Conservation (phyloP, 2,113 vertebrate species). For the Prunella fulvescens region DNA sequence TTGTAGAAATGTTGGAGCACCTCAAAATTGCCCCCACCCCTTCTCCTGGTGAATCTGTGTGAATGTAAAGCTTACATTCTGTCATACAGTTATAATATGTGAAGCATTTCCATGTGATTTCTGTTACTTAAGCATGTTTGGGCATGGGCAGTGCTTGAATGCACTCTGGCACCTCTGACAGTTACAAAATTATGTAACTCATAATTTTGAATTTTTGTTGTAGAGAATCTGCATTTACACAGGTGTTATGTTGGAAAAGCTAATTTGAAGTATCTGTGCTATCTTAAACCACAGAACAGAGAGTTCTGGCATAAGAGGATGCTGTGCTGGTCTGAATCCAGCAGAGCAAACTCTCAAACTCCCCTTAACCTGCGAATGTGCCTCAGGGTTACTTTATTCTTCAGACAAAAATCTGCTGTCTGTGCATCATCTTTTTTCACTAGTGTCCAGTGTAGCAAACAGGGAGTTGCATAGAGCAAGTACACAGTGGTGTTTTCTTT, state of each 20-base stretch:
- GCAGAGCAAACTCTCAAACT: neutral
- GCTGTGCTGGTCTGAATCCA: neutral
- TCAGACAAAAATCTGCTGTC: neutral
- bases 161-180: neutral
- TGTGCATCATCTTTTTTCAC: neutral
- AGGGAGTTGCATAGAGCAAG: neutral
- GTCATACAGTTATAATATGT: neutral
- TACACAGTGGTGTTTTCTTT: neutral
- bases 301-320: neutral
- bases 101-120: neutral
- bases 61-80: neutral
- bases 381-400: neutral
- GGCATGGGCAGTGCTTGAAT: neutral
- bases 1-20: neutral
- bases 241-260: neutral
- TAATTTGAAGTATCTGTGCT: neutral
- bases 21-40: neutral
- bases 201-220: neutral
- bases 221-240: neutral
- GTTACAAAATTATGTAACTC: neutral
- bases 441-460: neutral
- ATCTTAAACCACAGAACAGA: neutral
- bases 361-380: accelerated
- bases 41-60: neutral
- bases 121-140: neutral